These are phyloP conservation scores for Podabrus alpinus DNA, from an alignment of 2,888 invertebrate genomes.

Conservation along the genomic window DNA sequence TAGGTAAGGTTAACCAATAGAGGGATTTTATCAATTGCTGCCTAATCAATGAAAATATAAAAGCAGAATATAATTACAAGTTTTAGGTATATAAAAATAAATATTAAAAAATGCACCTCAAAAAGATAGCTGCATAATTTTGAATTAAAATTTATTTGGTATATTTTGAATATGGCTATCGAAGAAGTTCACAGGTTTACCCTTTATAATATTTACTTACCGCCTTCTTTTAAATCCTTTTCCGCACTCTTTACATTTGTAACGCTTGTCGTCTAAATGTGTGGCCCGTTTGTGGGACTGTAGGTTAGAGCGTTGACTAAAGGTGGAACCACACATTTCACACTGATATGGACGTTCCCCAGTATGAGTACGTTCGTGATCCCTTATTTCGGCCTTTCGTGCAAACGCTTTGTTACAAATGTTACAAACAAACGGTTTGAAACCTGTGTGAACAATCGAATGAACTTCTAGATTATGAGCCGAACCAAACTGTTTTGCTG, in stretches of 20 bases:
- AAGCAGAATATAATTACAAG: too few relatives aligned
- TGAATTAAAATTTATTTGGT: too few relatives aligned
- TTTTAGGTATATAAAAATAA: too few relatives aligned
- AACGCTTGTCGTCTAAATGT: constrained; percentile 75
- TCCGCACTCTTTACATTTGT: constrained; percentile 72
- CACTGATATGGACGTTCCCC: constrained; percentile 81
- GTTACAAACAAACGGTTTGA: constrained; percentile 71
- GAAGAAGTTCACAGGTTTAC: too few relatives aligned
- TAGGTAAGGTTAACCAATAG: too few relatives aligned
- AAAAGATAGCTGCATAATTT: too few relatives aligned
- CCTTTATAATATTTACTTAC: constrained; percentile 39
- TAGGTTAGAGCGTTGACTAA: constrained; percentile 81
- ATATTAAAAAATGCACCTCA: too few relatives aligned
- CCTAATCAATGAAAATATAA: too few relatives aligned
- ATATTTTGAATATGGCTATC: too few relatives aligned
- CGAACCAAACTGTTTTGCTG: constrained; percentile 76
- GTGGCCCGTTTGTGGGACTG: constrained; percentile 80
- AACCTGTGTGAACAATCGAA: constrained; percentile 77
- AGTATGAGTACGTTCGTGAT: constrained; percentile 81
- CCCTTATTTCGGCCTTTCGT: constrained; percentile 75
- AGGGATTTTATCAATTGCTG: too few relatives aligned
- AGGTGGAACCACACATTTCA: constrained; percentile 76
- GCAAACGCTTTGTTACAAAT: constrained; percentile 77
- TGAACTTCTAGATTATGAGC: constrained; percentile 78
- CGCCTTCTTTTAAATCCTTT: constrained; percentile 73